Percentiles rank a stretch among this genome's conserved stretches.
Conservation (phyloP, 92 coral and sea anemone genomes). For the Epizoanthus fatuus region DNA sequence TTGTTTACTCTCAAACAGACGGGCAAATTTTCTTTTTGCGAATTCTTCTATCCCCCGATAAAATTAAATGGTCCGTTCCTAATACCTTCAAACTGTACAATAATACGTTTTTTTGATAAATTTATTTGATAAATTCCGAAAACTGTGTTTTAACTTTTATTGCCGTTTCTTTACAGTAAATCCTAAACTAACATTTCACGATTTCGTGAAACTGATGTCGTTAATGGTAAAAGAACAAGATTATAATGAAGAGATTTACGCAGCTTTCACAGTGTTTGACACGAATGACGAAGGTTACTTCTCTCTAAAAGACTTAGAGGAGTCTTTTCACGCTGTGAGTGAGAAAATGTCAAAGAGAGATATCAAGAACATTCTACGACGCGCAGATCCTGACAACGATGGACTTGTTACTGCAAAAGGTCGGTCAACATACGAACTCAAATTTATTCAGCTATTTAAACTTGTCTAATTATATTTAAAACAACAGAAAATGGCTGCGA, state of each 20-base stretch:
- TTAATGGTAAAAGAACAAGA: constrained; percentile 69
- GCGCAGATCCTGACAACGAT: constrained; percentile 63
- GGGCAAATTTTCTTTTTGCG: too few species aligned
- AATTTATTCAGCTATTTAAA: too few species aligned
- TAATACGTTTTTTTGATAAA: too few species aligned
- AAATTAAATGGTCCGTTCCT: too few species aligned
- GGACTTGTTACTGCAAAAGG: constrained; percentile 63
- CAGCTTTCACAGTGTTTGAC: constrained; percentile 72
- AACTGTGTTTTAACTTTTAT: too few species aligned
- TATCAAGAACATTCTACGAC: constrained; percentile 41
- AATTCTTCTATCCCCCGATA: too few species aligned
- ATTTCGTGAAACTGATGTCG: constrained; percentile 67
- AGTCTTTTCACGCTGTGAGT: constrained; percentile 63
- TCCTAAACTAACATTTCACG: constrained; percentile 53
- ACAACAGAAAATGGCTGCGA: too few species aligned
- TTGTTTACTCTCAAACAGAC: too few species aligned
- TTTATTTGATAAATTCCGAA: too few species aligned
- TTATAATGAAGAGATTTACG: constrained; percentile 44
- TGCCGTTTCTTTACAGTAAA: constrained; percentile 44
- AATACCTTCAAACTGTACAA: too few species aligned
- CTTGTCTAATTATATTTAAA: too few species aligned
- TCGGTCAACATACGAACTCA: not conserved
- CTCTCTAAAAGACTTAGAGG: constrained; percentile 54
- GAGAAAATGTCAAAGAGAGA: constrained; percentile 62
- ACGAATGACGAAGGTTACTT: constrained; percentile 54